Evolutionary conservation across 2,113 vertebrate species (phyloP).

Genomic region (Chaetodon trifascialis): DNA sequence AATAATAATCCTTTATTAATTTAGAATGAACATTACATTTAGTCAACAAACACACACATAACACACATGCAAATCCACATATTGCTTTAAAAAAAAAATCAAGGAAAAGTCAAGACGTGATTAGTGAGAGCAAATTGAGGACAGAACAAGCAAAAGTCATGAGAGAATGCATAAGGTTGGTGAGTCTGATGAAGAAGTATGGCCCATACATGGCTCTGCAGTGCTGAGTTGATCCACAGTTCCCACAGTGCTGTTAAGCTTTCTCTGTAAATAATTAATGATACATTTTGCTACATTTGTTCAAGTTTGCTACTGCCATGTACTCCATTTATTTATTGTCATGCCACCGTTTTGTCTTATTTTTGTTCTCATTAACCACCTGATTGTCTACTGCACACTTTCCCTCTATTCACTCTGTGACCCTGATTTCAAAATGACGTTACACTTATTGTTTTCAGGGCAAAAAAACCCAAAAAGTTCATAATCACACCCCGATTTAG

Average conservation of each 20-base stretch:
- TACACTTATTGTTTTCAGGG: background rate
- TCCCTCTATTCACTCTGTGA: background rate
- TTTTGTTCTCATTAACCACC: background rate
- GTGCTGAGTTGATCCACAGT: background rate
- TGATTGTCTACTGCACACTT: background rate
- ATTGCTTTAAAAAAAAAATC: background rate
- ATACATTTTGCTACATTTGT: background rate
- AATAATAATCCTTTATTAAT: background rate
- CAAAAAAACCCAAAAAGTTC: background rate
- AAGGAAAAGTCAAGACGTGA: no score
- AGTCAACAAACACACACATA: background rate
- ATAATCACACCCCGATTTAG: background rate
- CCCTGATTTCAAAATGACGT: background rate
- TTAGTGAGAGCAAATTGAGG: background rate
- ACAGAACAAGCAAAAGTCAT: background rate
- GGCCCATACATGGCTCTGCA: background rate
- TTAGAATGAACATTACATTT: background rate
- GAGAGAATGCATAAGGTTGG: background rate
- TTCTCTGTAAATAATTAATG: conserved; percentile 37
- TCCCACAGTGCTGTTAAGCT: background rate
- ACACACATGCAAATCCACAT: background rate
- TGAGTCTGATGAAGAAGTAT: background rate
- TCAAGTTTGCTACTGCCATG: background rate
- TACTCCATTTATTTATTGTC: background rate
- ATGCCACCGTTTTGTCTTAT: background rate